Base-by-base conservation (phyloP, 2,113 vertebrate species). In the Maccullochella peelii region DNA sequence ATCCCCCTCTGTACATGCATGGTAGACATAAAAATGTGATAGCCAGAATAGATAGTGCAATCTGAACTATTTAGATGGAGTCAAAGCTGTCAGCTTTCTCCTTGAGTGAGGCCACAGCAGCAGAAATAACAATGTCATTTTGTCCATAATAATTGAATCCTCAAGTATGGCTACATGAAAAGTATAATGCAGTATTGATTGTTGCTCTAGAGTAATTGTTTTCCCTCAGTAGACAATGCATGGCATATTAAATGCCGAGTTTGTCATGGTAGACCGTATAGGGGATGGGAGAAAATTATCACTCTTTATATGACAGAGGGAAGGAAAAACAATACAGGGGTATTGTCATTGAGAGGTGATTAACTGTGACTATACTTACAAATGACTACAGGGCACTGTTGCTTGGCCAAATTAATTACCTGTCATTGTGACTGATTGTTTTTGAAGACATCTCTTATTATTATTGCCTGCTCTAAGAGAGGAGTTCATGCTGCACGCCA, bases 381-480 rank as follows among this genome's bases (percentile, higher is more conserved):
- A 90, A 89, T 87, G 89, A 93, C 90, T 90, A 83, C 70, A 75
- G 88, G 92, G 80, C 80, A 65, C 77, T 40, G 82, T 82, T 86
- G 89, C 88, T 71, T n/a, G 79, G 89, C 73, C 80, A 91, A 92
- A 95, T 95, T 90, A 94, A 95, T 95, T 90, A 93, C 92, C 92
- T 94, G 95, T 91, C 94, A 91, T 61, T 86, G 83, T 94, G 94
- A 93, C 84, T 75, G 89, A 93, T 91, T 87, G 90, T 92, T 94
- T 90, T 78, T 91, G 82, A 91, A 92, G 84, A 90, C 80, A 59
- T 82, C 71, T 88, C 72, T 63, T 90, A 77, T 81, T 80, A 67
- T 92, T 93, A 73, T 76, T 47, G 77, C 52, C 55, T 21, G 54
- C 36, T 49, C 33, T 50, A 38, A 20, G 72, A 83, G 79, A 74